Evolutionary conservation across 2,797 vertebrate genomes (phyloP), one percentile per base, ranked within the genome.

Genomic region (Ptychobarbus kaznakovi): DNA sequence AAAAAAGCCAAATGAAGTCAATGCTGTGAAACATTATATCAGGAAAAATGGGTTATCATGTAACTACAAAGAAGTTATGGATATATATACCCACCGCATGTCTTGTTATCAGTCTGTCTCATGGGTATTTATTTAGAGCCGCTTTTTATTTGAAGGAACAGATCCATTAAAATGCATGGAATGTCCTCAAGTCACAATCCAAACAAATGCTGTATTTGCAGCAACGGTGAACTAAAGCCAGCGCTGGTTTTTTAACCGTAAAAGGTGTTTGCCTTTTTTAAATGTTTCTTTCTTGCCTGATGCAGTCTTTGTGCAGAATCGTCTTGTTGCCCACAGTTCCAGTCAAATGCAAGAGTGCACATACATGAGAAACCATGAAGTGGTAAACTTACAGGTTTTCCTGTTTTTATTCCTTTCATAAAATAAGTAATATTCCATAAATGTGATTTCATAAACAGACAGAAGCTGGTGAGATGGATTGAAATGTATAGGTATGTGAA

Each of bases 401-500:
- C 7, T 18, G 15, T 32, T 74, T 74, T 46, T 46, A 51, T 58
- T 58, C 66, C 16, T 6, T 56, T 20, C 16, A 42, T 20, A 16
- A 82, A 46, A 32, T 38, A 56, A 46, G 2, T 35, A 20, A 35
- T 35, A 77, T 56, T 32, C 16, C n/a, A 42, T 22, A 16, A 56
- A 69, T 69, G 13, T 35, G 4, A 69, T 70, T 68, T 69, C 58
- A 78, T 68, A 81, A 42, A 68, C 79, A 73, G 63, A 85, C 65
- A 81, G 68, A n/a, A 63, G 72, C 22, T 61, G 85, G 78, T 85
- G 86, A 83, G 38, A 20, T 53, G 35, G 75, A 72, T 35, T 46
- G 70, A 84, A 42, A 78, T 75, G 86, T 56, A 28, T 42, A 87
- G 86, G 74, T 86, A 86, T 83, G 88, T 44, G 80, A 88, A 88